Evolutionary conservation across 1,140 invertebrate species (phyloP).

Genomic region (Bombus pyrosoma): DNA sequence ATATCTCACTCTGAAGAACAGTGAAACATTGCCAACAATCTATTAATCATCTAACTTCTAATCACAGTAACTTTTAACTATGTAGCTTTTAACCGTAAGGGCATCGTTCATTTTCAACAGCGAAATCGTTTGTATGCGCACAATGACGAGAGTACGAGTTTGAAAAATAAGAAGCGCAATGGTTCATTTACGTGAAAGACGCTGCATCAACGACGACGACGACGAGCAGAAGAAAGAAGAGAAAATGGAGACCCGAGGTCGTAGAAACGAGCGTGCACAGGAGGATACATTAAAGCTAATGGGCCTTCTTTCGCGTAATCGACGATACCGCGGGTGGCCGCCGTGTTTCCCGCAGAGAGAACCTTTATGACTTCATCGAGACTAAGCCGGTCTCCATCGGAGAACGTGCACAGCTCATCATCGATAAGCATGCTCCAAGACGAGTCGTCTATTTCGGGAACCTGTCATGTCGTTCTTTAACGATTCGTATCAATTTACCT

Average conservation of each 20-base stretch:
- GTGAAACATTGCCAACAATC: too few species aligned
- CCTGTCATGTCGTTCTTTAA: neutral
- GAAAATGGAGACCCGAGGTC: slow-evolving; percentile 44
- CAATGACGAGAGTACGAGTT: too few species aligned
- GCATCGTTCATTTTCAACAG: too few species aligned
- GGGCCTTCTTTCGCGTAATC: slow-evolving; percentile 76
- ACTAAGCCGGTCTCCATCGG: neutral
- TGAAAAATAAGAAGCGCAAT: too few species aligned
- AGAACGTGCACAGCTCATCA: slow-evolving; percentile 1
- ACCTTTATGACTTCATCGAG: slow-evolving; percentile 64
- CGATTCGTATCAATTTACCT: slow-evolving; percentile 10
- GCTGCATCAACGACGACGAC: neutral
- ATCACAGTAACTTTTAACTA: too few species aligned
- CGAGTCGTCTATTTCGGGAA: neutral
- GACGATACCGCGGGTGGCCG: slow-evolving; percentile 78
- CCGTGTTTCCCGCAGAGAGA: slow-evolving; percentile 58
- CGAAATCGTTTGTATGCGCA: too few species aligned
- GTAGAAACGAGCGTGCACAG: slow-evolving; percentile 69
- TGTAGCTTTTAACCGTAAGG: too few species aligned
- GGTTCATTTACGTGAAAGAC: too few species aligned
- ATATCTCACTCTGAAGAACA: too few species aligned
- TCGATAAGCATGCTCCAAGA: neutral
- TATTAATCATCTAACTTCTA: too few species aligned
- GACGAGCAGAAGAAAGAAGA: neutral
- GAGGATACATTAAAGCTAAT: slow-evolving; percentile 79